Percentiles rank a stretch among this genome's conserved stretches.
Conservation (phyloP, 2,888 invertebrate species). For the Pseudanteris insignis region DNA sequence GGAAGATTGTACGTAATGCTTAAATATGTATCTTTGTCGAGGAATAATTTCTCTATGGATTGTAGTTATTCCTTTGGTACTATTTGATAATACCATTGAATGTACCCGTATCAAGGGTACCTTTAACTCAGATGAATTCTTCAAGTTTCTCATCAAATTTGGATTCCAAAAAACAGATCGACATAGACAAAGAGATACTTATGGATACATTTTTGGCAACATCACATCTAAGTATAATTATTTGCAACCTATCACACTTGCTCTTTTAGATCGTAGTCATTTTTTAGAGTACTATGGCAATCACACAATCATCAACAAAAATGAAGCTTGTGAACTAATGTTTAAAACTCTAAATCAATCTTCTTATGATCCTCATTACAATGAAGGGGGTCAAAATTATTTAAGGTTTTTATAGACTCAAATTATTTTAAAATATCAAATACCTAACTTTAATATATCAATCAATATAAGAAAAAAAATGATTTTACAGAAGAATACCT, state of each 20-base stretch:
- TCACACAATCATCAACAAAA: slow-evolving; percentile 73
- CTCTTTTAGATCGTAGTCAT: slow-evolving; percentile 88
- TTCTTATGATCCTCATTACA: slow-evolving; percentile 87
- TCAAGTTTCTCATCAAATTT: slow-evolving; percentile 92
- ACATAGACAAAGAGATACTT: slow-evolving; percentile 83
- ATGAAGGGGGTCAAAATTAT: slow-evolving; percentile 79
- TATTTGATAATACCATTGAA: slow-evolving; percentile 32
- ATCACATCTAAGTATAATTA: slow-evolving; percentile 79
- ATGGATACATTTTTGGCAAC: slow-evolving; percentile 96
- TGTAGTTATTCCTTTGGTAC: slow-evolving; percentile 5
- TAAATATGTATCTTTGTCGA: slow-evolving; percentile 30
- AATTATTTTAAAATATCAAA: no score
- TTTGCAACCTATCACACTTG: slow-evolving; percentile 79
- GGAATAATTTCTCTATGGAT: slow-evolving; percentile 28
- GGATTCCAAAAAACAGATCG: slow-evolving; percentile 96
- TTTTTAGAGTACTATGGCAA: slow-evolving; percentile 92
- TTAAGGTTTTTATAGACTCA: slow-evolving; percentile 66
- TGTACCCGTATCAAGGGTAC: slow-evolving; percentile 73
- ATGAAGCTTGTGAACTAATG: slow-evolving; percentile 84
- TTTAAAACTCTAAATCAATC: slow-evolving; percentile 83
- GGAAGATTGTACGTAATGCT: slow-evolving; percentile 24
- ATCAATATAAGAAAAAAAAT: not conserved
- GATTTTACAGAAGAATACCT: slow-evolving; percentile 78
- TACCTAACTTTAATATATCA: not conserved
- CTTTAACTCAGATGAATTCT: slow-evolving; percentile 79